Evolutionary conservation across 2,113 vertebrate species (phyloP).

Genomic region (Pseudorectes ferrugineus): DNA sequence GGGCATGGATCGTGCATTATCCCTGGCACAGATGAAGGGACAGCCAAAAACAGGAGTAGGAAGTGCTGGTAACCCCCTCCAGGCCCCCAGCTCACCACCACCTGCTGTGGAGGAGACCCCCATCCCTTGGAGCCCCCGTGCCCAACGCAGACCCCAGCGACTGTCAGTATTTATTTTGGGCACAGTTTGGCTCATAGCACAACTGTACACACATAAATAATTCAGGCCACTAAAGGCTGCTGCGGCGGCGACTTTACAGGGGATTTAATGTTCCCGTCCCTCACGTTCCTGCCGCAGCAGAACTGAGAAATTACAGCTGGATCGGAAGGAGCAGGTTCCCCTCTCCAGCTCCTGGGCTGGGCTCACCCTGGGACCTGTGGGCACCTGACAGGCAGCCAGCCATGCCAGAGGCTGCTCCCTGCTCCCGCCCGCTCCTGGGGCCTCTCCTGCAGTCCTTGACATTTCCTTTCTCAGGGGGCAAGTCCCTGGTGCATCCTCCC

Average conservation of each 20-base stretch:
- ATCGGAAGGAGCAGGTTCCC: background rate
- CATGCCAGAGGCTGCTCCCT: background rate
- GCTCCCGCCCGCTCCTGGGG: background rate
- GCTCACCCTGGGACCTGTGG: background rate
- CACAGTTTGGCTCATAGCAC: background rate
- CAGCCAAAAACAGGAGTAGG: rapidly evolving
- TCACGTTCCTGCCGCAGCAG: conserved; percentile 32
- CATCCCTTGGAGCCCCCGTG: rapidly evolving
- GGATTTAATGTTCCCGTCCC: conserved; percentile 30
- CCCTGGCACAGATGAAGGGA: background rate
- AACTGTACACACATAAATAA: conserved; percentile 51
- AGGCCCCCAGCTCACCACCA: rapidly evolving
- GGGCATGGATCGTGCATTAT: background rate
- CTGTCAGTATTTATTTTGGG: background rate
- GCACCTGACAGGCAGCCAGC: background rate
- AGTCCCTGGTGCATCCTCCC: conserved; percentile 73
- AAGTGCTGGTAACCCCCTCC: background rate
- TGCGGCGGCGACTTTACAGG: background rate
- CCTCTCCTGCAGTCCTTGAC: conserved; percentile 65
- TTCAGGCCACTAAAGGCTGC: conserved; percentile 44
- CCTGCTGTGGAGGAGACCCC: background rate
- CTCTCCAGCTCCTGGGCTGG: background rate
- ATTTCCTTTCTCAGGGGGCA: conserved; percentile 69
- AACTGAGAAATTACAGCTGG: conserved; percentile 57
- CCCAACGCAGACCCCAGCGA: rapidly evolving